These are phyloP conservation scores for Eleutherodactylus coqui DNA, from an alignment of 2,797 vertebrate species.

Conservation along the genomic window DNA sequence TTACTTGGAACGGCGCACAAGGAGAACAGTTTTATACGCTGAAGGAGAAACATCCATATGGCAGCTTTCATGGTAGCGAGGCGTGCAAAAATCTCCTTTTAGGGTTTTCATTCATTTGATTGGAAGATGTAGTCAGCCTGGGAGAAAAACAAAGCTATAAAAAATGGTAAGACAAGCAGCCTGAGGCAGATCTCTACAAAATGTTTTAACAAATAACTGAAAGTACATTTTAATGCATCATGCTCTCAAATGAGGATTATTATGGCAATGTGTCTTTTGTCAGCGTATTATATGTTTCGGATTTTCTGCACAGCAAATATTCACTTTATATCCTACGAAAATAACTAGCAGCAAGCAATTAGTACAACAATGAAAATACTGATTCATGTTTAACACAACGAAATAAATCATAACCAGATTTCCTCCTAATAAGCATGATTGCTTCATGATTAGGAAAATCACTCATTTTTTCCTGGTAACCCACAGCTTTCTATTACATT, in stretches of 20 bases:
- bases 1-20: no score
- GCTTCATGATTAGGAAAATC: conserved; percentile 52
- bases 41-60: no score
- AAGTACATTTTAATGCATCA: not conserved
- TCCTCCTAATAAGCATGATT: conserved; percentile 45
- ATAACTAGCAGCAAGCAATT: conserved; percentile 41
- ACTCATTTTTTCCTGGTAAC: conserved; percentile 40
- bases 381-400: conserved; percentile 30
- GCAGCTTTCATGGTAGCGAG: no score
- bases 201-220: not conserved
- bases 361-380: conserved; percentile 28
- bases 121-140: not conserved
- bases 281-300: not conserved
- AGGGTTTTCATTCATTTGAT: not conserved
- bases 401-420: conserved; percentile 49
- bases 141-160: not conserved
- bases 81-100: not conserved
- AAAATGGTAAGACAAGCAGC: not conserved
- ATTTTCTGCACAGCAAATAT: not conserved
- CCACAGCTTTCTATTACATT: conserved; percentile 52
- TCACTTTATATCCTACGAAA: conserved; percentile 25
- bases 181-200: not conserved
- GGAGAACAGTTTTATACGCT: no score
- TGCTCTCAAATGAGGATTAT: conserved; percentile 23
- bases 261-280: conserved; percentile 26